Evolutionary conservation across 2,888 invertebrate species (phyloP), one percentile per base, ranked within the genome.

Genomic region (Macrophya annulata): DNA sequence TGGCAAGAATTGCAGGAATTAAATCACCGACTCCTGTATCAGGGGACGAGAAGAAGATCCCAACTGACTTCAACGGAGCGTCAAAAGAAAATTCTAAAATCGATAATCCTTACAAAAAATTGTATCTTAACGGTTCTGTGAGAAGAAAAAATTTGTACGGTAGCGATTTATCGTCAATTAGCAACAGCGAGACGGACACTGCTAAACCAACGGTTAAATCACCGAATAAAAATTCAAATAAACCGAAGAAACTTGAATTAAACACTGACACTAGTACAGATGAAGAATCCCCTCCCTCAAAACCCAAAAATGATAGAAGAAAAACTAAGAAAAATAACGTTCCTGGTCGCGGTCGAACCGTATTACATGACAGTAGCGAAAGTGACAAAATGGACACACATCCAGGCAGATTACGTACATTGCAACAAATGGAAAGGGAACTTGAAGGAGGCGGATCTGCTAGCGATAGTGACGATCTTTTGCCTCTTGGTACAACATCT

Each of bases 401-500:
- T 37, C 90, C 89, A 40, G 89, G 89, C 25, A 91, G 91, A 84
- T 96, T 96, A 88, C 95, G 95, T 87, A 95, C 96, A 3, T 93
- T 97, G 17, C 95, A 95, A 87, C 96, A 96, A 93, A 96, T 97
- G 95, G 97, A 97, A 91, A 96, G 96, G 89, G 97, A 97, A 93
- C 95, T 97, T 93, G 94, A 94, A 48, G 96, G 95, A 85, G 95
- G 95, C 86, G 95, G 95, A 79, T 96, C 96, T 5, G 96, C 95
- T 77, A 96, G 96, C 84, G 98, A 98, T 88, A 98, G 97, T 91
- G 98, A 97, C 92, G 97, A 97, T 87, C 93, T 97, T 74, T 94
- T 97, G 94, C 95, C 96, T 45, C 95, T 96, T 43, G 86, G 88
- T 21, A 90, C 90, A 21, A 88, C 86, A 6, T 85, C 90, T 0